These are phyloP conservation scores for Cladopsammia gracilis DNA, from an alignment of 64 coral and sea anemone genomes.

Conservation along the genomic window DNA sequence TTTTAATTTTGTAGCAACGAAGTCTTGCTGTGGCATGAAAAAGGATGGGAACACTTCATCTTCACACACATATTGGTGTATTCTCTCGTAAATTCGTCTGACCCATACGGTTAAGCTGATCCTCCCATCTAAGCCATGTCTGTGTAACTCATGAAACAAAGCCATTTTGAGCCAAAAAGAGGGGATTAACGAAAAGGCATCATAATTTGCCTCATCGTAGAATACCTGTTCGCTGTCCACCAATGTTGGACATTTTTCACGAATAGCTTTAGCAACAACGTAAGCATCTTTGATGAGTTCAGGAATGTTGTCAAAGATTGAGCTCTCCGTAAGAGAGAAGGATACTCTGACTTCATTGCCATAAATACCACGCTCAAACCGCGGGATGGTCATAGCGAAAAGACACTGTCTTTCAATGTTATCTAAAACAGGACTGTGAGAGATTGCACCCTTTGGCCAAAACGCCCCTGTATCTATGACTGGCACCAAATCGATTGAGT, in stretches of 20 bases:
- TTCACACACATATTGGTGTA: conserved; percentile 13
- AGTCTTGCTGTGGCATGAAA: conserved; percentile 56
- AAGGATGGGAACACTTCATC: conserved; percentile 44
- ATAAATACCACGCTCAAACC: conserved; percentile 48
- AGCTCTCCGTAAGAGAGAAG: conserved; percentile 44
- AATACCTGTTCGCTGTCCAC: conserved; percentile 20
- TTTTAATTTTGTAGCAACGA: conserved; percentile 9
- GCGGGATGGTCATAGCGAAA: conserved; percentile 45
- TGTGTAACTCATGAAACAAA: conserved; percentile 52
- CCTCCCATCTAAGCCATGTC: conserved; percentile 22
- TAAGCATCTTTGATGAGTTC: conserved; percentile 59
- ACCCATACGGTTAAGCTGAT: conserved; percentile 58
- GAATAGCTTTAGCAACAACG: conserved; percentile 59
- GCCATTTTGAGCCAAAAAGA: conserved; percentile 71
- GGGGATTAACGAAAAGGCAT: conserved; percentile 22
- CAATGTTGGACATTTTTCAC: conserved; percentile 25
- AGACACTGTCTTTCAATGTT: conserved; percentile 25
- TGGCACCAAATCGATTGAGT: conserved; percentile 52
- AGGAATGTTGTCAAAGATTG: conserved; percentile 59
- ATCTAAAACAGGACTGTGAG: conserved; percentile 17
- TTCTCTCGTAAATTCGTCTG: conserved; percentile 43
- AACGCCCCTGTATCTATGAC: conserved; percentile 45
- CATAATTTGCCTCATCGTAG: neutral
- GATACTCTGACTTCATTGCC: conserved; percentile 55
- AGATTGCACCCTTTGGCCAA: conserved; percentile 39